These are phyloP conservation scores for Trachymyrmex cornetzi DNA, from an alignment of 1,140 invertebrate species.

Conservation along the genomic window DNA sequence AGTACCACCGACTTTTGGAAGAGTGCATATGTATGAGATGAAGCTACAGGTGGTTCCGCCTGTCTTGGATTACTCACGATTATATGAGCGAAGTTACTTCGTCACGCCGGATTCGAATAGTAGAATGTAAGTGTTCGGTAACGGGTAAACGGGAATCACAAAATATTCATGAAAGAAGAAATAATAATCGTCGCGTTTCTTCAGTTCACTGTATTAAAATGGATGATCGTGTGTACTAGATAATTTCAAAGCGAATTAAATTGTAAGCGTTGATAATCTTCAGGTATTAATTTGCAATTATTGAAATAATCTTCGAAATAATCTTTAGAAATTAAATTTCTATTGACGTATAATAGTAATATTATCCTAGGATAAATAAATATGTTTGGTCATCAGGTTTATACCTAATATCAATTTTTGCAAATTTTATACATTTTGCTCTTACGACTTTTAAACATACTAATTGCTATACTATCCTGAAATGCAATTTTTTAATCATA, in stretches of 20 bases:
- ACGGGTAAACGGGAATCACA: not conserved
- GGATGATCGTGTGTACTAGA: not conserved
- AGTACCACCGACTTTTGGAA: constrained; percentile 49
- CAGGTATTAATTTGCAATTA: not conserved
- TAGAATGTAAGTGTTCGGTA: not conserved
- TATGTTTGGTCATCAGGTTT: not conserved
- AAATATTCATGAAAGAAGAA: not conserved
- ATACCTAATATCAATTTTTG: not conserved
- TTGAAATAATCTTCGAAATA: constrained; percentile 1
- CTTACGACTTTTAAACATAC: not conserved
- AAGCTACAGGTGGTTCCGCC: constrained; percentile 80
- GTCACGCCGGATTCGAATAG: not conserved
- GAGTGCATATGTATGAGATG: constrained; percentile 63
- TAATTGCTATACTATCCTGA: not conserved
- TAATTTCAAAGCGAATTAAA: not conserved
- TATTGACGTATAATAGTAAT: not conserved
- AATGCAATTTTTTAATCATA: not conserved
- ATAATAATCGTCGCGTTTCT: not conserved
- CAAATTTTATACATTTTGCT: not conserved
- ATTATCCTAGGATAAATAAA: not conserved
- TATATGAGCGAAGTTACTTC: constrained; percentile 29
- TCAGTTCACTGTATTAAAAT: not conserved
- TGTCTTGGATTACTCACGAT: constrained; percentile 64
- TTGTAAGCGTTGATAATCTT: constrained; percentile 1
- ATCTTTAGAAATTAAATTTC: constrained; percentile 9